A percentile compares a stretch with the other conserved stretches of the same genome.
Evolutionary conservation across 2,113 vertebrate genomes (phyloP).

Genomic region (Nothoprocta pentlandii): DNA sequence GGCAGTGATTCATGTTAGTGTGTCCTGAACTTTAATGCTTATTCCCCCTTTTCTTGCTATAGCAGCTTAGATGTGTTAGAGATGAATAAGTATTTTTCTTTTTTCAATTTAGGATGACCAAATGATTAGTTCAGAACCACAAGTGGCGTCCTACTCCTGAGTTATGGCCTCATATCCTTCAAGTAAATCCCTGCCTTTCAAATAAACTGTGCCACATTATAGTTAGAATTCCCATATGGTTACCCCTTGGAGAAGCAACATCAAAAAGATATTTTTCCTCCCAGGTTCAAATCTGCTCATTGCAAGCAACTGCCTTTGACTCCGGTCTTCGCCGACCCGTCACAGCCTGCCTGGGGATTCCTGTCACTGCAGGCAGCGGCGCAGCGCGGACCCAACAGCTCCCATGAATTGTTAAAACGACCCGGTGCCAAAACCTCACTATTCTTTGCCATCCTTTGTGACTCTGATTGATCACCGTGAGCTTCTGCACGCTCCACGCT

Average conservation of each 20-base stretch:
- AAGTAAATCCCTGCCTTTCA: not conserved
- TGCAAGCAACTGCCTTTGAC: not conserved
- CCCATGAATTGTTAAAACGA: not conserved
- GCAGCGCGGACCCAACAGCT: not conserved
- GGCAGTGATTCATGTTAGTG: not conserved
- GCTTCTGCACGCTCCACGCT: not conserved
- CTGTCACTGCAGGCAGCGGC: not conserved
- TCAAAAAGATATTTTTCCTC: not conserved
- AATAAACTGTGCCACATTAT: not conserved
- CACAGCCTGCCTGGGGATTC: not conserved
- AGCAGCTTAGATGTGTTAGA: not conserved
- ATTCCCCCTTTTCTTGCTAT: not conserved
- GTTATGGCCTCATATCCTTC: not conserved
- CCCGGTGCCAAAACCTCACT: not conserved
- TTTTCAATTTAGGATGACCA: not conserved
- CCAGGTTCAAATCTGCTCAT: not conserved
- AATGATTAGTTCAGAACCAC: not conserved
- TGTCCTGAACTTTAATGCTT: not conserved
- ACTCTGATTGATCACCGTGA: not conserved
- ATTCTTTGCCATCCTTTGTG: accelerated
- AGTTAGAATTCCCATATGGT: not conserved
- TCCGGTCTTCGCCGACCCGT: not conserved
- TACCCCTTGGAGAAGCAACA: not conserved
- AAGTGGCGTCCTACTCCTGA: not conserved
- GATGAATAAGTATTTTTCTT: accelerated